Base-by-base conservation (phyloP, 2,797 vertebrate species). In the Picus viridis region DNA sequence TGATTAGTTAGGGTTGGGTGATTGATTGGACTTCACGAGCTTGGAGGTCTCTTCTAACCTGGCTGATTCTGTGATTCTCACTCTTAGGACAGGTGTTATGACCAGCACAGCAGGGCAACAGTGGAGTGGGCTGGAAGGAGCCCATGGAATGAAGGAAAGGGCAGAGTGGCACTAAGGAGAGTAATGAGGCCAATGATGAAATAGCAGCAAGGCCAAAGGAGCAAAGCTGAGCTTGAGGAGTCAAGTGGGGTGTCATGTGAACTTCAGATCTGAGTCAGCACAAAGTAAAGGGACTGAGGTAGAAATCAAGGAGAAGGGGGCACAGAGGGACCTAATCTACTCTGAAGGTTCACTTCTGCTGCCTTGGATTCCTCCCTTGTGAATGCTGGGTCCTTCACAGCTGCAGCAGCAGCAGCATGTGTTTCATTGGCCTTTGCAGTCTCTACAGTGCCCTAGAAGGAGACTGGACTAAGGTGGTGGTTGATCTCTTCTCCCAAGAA, bases 51-150 rank as follows among this genome's bases (percentile, higher is more conserved):
- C 41, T 43, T 43, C 41, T 15, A 16, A 43, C 5, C 14, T 41
- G 41, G 13, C 14, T 41, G 41, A 41, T 41, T 41, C 41, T 41
- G 13, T 41, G 41, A 41, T 41, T 41, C 41, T 63, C 53, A 6
- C 20, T 26, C 41, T 68, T 71, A 32, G 22, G 36, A 45, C 5
- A 24, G 45, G n/a, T 34, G 74, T 63, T 68, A 56, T 59, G 82
- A 30, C 10, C 32, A 22, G n/a, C 22, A 6, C 9, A 51, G 56
- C 49, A 10, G 26, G 53, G n/a, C 30, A 62, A 67, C 45, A 36
- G 15, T 3, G 22, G 57, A 30, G 12, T 1, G 20, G 29, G 20
- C 18, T 0, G 0, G 41, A 10, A 41, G 63, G 68, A 70, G 41
- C 24, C 26, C 63, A 32, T 41, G 65, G 45, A 6, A n/a, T 16